A percentile compares a stretch with the other conserved stretches of the same genome.
Conservation (phyloP, 2,797 vertebrate species). For the Zalophus californianus region DNA sequence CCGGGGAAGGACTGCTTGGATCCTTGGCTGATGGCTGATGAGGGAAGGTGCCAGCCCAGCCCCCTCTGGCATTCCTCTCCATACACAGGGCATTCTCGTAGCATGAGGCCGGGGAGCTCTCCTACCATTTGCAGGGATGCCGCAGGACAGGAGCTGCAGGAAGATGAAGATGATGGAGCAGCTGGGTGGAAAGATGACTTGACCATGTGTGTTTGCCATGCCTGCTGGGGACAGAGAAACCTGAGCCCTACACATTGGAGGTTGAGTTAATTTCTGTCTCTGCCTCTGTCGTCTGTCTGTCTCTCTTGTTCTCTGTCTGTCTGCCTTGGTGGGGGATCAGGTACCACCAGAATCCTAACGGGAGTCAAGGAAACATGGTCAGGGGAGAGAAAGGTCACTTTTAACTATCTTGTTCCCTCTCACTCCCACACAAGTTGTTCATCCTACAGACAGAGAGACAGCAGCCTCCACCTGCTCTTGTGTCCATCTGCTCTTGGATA, state of each 20-base stretch:
- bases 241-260: fast-evolving
- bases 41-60: background rate
- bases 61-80: background rate
- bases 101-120: background rate
- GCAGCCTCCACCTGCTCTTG: background rate
- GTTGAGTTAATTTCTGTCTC: background rate
- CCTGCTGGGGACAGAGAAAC: background rate
- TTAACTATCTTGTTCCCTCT: background rate
- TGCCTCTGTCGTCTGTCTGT: background rate
- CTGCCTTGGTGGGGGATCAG: background rate
- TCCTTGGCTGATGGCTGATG: background rate
- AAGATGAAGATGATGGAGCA: background rate
- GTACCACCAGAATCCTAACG: fast-evolving
- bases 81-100: background rate
- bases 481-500: background rate
- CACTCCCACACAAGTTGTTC: background rate
- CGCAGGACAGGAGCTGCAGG: background rate
- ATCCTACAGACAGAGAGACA: background rate
- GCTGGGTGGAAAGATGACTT: background rate
- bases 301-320: background rate
- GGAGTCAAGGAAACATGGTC: background rate
- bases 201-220: background rate
- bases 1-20: background rate
- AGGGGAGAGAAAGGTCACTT: background rate
- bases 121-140: background rate